A percentile compares a stretch with the other conserved stretches of the same genome.
phyloP scores from a whole-genome alignment of 2,113 vertebrate genomes.

The Stegostoma tigrinum region DNA sequence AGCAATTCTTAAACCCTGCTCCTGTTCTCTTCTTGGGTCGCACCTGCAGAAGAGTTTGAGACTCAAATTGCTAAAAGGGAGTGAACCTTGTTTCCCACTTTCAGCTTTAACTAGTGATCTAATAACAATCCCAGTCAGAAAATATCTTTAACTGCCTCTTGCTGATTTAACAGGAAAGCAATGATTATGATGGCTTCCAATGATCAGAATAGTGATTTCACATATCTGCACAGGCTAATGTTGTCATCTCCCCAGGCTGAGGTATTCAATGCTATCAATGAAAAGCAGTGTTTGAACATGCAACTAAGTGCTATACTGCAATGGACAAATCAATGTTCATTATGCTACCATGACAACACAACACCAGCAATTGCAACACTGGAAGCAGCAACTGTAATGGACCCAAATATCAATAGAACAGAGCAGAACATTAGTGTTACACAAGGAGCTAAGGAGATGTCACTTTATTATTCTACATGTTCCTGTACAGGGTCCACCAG shows the following conservation, averaged over 20 bases:
- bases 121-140: conserved; percentile 16
- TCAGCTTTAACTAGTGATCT: conserved; percentile 3
- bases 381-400: not conserved
- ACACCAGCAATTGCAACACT: not conserved
- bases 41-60: not conserved
- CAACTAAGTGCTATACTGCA: not conserved
- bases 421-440: not conserved
- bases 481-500: not conserved
- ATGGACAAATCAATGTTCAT: conserved; percentile 22
- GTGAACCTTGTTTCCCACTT: not conserved
- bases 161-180: not conserved
- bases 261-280: conserved; percentile 6
- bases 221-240: not conserved
- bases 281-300: conserved; percentile 20
- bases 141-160: not conserved
- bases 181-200: conserved; percentile 20
- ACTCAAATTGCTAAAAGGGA: not conserved
- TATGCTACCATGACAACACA: conserved; percentile 17
- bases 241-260: conserved; percentile 10
- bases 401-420: conserved; percentile 1
- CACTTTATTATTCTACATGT: conserved; percentile 1
- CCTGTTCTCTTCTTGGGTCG: not conserved
- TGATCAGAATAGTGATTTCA: not conserved
- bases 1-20: not conserved
- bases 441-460: not conserved